Evolutionary conservation across 2,113 vertebrate genomes (phyloP).

Genomic region (Myiagra hebetior): DNA sequence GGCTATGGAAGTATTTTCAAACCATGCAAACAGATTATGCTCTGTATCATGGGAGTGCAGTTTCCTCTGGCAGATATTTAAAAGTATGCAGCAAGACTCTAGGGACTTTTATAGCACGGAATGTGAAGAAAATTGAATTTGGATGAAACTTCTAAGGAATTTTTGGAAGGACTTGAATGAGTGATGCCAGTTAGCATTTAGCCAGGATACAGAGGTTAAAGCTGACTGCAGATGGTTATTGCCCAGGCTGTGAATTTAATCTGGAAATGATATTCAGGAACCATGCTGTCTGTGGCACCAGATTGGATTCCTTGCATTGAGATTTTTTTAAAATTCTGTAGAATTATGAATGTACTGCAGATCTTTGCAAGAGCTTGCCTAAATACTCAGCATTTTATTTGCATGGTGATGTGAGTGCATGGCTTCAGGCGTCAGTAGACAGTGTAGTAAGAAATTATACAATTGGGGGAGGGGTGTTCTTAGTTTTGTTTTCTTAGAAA

Average conservation of each 20-base stretch:
- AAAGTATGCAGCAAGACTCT: background rate
- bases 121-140: conserved; percentile 49
- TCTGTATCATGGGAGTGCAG: background rate
- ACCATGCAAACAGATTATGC: background rate
- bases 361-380: background rate
- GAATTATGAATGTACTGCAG: background rate
- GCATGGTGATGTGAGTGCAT: background rate
- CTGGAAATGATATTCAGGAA: background rate
- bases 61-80: conserved; percentile 11
- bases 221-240: background rate
- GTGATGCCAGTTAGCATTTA: background rate
- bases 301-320: background rate
- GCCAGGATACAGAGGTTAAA: conserved; percentile 1
- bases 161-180: background rate
- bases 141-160: conserved; percentile 12
- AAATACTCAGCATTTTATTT: background rate
- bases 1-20: background rate
- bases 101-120: background rate
- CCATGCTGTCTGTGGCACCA: background rate
- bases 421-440: background rate
- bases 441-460: background rate
- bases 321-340: background rate
- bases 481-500: background rate
- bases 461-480: rapidly evolving
- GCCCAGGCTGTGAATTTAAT: background rate